Evolutionary conservation across 2,888 invertebrate genomes (phyloP), one percentile per base, ranked within the genome.

Genomic region (Dioctria rufipes): DNA sequence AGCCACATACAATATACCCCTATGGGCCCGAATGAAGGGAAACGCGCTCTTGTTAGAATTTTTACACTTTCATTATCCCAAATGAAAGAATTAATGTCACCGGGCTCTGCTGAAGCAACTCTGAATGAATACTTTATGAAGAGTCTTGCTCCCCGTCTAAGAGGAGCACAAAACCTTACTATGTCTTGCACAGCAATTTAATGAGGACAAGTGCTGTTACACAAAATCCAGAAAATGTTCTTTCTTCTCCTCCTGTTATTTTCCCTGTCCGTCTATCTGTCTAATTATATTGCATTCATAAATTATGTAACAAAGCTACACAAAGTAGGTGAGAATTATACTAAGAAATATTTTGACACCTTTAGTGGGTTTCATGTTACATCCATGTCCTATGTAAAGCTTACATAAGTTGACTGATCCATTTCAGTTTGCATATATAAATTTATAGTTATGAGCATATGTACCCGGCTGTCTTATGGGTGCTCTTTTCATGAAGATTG

Each of bases 221-320:
- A 75, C 60, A 43, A 75, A 75, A 60, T 75, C 73, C 54, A 58
- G 73, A 75, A 42, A 75, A 60, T 58, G 73, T 60, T 58, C 73
- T 75, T 49, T 11, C 43, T 54, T 39, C 11, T 43, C 37, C 39
- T 39, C 42, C 39, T 40, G 60, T 49, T 39, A 42, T 60, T 75
- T 75, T 60, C 49, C 60, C 58, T 37, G 69, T 42, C 69, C 43
- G 73, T 75, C 60, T 75, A 60, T 75, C 60, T 75, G 73, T 75
- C 73, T 75, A 75, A 75, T 75, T 75, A 75, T 40, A 75, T 75
- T 75, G 73, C 73, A 75, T 75, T 75, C 73, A 60, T 75, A 75
- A 75, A 75, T 75, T 75, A 75, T 75, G 73, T 75, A 75, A 75
- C 42, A 60, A 42, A 37, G 42, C 58, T 60, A 42, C 60, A 75